phyloP scores from a whole-genome alignment of 2,797 vertebrate genomes.

The Odontamblyopus lacepedii region DNA sequence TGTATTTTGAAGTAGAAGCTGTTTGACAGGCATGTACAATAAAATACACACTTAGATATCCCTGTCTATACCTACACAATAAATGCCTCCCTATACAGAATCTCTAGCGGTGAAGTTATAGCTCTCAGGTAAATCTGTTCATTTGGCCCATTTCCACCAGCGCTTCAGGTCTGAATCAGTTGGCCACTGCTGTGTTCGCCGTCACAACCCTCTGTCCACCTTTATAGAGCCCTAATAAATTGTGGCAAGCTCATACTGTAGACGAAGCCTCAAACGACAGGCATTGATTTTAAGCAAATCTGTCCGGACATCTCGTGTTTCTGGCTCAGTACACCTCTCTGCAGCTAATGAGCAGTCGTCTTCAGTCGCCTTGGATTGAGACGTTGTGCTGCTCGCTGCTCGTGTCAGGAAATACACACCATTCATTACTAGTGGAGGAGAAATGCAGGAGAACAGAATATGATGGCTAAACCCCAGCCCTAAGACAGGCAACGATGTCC shows the following conservation, averaged over 20 bases:
- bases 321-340: constrained; percentile 65
- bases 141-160: constrained; percentile 34
- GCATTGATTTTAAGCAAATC: constrained; percentile 70
- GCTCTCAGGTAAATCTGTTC: constrained; percentile 43
- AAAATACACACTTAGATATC: constrained; percentile 1
- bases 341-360: constrained; percentile 68
- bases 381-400: constrained; percentile 59
- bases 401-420: constrained; percentile 67
- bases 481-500: constrained; percentile 78
- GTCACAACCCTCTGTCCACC: constrained; percentile 27
- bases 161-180: constrained; percentile 1
- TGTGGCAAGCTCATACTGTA: constrained; percentile 49
- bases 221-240: constrained; percentile 42
- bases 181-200: constrained; percentile 6
- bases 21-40: not conserved
- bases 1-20: too few species aligned
- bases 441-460: constrained; percentile 53
- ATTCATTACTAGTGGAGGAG: constrained; percentile 63
- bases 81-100: constrained; percentile 40
- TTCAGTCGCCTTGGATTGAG: constrained; percentile 59
- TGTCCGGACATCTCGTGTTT: constrained; percentile 58
- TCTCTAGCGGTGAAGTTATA: constrained; percentile 65
- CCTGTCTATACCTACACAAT: constrained; percentile 40
- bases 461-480: constrained; percentile 75
- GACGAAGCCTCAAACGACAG: constrained; percentile 51